phyloP scores from a whole-genome alignment of 2,113 vertebrate genomes.

The Rallus limicola region DNA sequence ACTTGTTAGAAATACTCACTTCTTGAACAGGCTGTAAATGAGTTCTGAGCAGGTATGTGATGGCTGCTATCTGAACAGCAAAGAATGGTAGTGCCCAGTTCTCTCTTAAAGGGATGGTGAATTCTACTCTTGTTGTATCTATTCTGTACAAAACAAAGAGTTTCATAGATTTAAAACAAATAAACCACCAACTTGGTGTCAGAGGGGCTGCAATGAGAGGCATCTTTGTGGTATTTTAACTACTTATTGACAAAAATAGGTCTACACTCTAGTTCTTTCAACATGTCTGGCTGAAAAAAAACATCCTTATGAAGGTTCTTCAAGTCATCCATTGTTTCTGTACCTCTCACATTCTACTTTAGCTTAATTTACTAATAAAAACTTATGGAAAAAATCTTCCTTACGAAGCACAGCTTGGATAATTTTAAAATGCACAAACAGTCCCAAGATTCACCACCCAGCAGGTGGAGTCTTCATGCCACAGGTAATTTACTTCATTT shows the following conservation, averaged over 20 bases:
- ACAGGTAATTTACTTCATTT: background rate
- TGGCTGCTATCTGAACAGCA: slow-evolving; percentile 88
- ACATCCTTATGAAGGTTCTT: background rate
- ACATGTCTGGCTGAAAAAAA: background rate
- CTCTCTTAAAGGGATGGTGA: slow-evolving; percentile 96
- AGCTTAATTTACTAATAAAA: background rate
- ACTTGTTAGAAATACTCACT: slow-evolving; percentile 73
- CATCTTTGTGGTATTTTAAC: background rate
- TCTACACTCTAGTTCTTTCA: background rate
- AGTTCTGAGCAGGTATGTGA: slow-evolving; percentile 88
- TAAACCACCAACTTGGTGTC: background rate
- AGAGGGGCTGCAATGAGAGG: background rate
- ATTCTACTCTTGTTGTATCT: slow-evolving; percentile 96
- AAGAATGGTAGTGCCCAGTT: slow-evolving; percentile 98
- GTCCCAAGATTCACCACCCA: background rate
- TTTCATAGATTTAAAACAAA: background rate
- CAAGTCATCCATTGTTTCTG: background rate
- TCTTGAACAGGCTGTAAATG: slow-evolving; percentile 82
- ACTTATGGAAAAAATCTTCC: background rate
- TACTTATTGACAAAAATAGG: background rate
- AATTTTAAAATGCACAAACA: background rate
- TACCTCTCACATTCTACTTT: background rate
- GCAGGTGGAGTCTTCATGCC: background rate
- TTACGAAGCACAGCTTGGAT: background rate
- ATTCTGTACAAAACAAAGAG: slow-evolving; percentile 78